phyloP scores from a whole-genome alignment of 2,888 invertebrate species.

The Ormyrus labotus region DNA sequence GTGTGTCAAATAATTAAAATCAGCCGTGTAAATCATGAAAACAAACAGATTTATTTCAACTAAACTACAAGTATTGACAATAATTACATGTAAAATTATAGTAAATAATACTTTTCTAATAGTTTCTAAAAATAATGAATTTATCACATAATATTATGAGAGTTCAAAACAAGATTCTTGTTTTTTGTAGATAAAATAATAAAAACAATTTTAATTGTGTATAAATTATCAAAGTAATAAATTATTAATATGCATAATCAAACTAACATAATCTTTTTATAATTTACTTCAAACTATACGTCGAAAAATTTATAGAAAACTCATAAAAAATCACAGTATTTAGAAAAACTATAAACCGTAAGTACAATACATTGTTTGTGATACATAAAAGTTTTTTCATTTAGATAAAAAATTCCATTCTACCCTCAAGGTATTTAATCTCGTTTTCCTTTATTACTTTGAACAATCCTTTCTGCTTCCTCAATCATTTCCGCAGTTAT shows the following conservation, averaged over 20 bases:
- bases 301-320: no score
- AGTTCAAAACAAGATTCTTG: background rate
- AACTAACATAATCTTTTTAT: background rate
- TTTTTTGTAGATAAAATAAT: background rate
- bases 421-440: no score
- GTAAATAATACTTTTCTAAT: background rate
- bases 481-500: constrained; percentile 59
- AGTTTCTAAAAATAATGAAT: background rate
- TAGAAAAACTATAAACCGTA: background rate
- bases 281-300: background rate
- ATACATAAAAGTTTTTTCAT: background rate
- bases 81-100: background rate
- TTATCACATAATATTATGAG: background rate
- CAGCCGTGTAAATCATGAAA: no score
- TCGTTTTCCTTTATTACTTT: no score
- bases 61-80: no score
- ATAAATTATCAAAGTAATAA: background rate
- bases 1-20: no score
- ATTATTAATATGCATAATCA: background rate
- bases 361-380: background rate
- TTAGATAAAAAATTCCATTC: background rate
- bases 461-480: constrained; percentile 2
- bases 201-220: background rate
- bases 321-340: no score
- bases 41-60: no score